Percentiles rank a stretch among this genome's conserved stretches.
Evolutionary conservation across 2,113 vertebrate species (phyloP).

Genomic region (Brachirus orientalis): DNA sequence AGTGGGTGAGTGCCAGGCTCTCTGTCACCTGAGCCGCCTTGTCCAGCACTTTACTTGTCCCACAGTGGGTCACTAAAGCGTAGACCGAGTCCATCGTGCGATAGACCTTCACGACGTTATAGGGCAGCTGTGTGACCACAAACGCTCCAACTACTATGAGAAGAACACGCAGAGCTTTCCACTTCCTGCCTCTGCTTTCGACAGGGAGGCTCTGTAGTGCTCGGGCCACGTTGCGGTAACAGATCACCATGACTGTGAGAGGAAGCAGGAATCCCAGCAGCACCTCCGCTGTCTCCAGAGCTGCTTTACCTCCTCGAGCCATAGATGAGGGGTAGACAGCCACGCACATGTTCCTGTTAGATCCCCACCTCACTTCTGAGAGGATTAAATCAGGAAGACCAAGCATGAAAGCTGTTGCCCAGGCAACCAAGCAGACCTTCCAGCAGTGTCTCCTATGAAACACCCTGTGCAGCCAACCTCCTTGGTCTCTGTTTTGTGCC

Average conservation of each 20-base stretch:
- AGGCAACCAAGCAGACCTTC: slow-evolving; percentile 78
- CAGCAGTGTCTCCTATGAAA: slow-evolving; percentile 64
- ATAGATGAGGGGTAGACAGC: slow-evolving; percentile 80
- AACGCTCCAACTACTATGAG: slow-evolving; percentile 87
- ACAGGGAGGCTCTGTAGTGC: slow-evolving; percentile 79
- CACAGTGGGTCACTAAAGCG: slow-evolving; percentile 85
- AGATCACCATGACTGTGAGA: slow-evolving; percentile 88
- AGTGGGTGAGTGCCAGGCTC: slow-evolving; percentile 89
- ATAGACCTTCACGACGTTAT: slow-evolving; percentile 89
- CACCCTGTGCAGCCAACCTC: slow-evolving; percentile 24
- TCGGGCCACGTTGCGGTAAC: slow-evolving; percentile 82
- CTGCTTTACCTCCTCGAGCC: slow-evolving; percentile 78
- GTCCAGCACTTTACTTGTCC: slow-evolving; percentile 86
- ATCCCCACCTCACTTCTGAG: slow-evolving; percentile 76
- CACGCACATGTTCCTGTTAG: slow-evolving; percentile 79
- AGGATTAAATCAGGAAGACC: slow-evolving; percentile 90
- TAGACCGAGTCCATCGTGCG: slow-evolving; percentile 87
- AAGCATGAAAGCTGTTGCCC: slow-evolving; percentile 83
- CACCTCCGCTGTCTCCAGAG: slow-evolving; percentile 87
- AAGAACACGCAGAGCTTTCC: slow-evolving; percentile 84
- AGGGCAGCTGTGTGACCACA: slow-evolving; percentile 91
- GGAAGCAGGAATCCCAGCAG: slow-evolving; percentile 89
- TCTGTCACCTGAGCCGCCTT: slow-evolving; percentile 86
- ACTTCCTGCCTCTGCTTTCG: slow-evolving; percentile 82
- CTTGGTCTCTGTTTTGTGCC: slow-evolving; percentile 15